A percentile compares a stretch with the other conserved stretches of the same genome.
phyloP scores from a whole-genome alignment of 1,140 invertebrate genomes.

The Nasonia giraulti region DNA sequence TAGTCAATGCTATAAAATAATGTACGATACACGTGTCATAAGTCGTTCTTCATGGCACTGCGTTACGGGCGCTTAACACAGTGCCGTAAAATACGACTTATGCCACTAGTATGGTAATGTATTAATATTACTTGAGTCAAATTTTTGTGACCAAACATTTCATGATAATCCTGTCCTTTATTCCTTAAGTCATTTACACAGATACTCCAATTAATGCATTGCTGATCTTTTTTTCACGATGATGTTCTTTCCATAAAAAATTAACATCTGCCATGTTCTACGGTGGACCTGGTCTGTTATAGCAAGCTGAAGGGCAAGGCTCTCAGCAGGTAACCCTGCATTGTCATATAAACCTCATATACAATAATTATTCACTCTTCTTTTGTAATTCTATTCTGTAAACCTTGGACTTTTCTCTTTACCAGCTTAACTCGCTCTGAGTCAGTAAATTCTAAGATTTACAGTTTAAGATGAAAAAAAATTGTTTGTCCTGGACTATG shows the following conservation, averaged over 20 bases:
- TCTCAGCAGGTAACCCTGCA: slow-evolving; percentile 83
- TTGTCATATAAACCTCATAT: slow-evolving; percentile 58
- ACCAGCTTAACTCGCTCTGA: background rate
- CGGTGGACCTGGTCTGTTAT: slow-evolving; percentile 78
- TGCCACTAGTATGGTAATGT: too few relatives aligned
- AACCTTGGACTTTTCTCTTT: slow-evolving; percentile 15
- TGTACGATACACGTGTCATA: too few relatives aligned
- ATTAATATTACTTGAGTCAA: background rate
- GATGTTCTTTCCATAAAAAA: slow-evolving; percentile 66
- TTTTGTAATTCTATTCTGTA: slow-evolving; percentile 29
- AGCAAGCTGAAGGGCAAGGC: slow-evolving; percentile 88
- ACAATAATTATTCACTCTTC: slow-evolving; percentile 27
- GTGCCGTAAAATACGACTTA: too few relatives aligned
- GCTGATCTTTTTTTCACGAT: slow-evolving; percentile 64
- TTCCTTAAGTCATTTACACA: slow-evolving; percentile 38
- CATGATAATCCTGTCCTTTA: slow-evolving; percentile 30
- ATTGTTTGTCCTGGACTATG: background rate
- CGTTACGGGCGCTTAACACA: too few relatives aligned
- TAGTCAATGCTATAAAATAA: too few relatives aligned
- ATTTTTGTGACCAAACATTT: background rate
- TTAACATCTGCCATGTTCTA: slow-evolving; percentile 70
- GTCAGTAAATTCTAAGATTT: background rate
- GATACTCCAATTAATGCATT: slow-evolving; percentile 58
- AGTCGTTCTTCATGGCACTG: too few relatives aligned
- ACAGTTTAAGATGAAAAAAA: background rate